Evolutionary conservation across 2,797 vertebrate genomes (phyloP).

Genomic region (Pteronotus mesoamericanus): DNA sequence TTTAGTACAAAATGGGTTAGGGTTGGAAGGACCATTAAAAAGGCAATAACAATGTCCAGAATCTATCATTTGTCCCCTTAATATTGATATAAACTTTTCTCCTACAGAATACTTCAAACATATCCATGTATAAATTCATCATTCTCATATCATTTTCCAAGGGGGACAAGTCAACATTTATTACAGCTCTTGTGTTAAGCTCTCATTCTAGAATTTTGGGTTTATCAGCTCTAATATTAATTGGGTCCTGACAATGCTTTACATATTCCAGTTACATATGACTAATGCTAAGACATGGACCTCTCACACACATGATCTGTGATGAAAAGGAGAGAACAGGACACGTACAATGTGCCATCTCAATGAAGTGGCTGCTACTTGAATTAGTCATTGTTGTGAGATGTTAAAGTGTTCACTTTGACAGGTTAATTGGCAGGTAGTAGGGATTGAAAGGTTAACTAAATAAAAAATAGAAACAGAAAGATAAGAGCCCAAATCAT

Average conservation of each 20-base stretch:
- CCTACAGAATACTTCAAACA: not conserved
- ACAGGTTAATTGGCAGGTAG: not conserved
- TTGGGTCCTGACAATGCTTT: not conserved
- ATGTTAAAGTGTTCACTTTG: not conserved
- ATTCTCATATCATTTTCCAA: not conserved
- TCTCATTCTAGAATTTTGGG: not conserved
- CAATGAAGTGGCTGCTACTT: not conserved
- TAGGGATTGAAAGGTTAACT: not conserved
- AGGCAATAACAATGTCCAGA: not conserved
- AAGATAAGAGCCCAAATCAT: too few species aligned
- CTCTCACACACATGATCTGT: not conserved
- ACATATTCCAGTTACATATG: not conserved
- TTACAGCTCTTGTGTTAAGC: not conserved
- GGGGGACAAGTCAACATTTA: not conserved
- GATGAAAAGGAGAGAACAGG: not conserved
- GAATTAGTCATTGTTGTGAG: not conserved
- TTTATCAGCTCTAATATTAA: not conserved
- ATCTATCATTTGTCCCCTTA: not conserved
- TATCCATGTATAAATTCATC: not conserved
- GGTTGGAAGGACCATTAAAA: not conserved
- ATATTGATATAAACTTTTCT: not conserved
- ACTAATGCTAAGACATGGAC: not conserved
- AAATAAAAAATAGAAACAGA: not conserved
- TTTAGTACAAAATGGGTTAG: not conserved
- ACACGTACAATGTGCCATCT: not conserved